These are phyloP conservation scores for Clavelina lepadiformis DNA, from an alignment of 23 tunicate species.

Conservation along the genomic window DNA sequence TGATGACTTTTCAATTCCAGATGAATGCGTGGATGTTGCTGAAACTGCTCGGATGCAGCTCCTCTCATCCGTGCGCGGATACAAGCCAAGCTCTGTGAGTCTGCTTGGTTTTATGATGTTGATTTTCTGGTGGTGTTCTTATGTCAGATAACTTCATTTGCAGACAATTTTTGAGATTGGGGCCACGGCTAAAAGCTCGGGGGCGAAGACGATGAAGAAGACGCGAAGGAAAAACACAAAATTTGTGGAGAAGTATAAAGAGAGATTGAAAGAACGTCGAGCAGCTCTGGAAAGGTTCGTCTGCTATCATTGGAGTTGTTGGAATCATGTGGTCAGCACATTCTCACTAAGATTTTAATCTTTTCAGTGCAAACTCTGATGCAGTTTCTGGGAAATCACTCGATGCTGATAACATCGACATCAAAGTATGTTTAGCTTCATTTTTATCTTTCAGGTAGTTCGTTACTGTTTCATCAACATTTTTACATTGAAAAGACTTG, in stretches of 20 bases:
- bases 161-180: conserved; percentile 94
- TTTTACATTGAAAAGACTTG: no score
- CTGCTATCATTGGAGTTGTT: no score
- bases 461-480: no score
- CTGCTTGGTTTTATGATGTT: not conserved
- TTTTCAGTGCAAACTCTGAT: no score
- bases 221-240: conserved; percentile 58
- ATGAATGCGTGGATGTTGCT: conserved; percentile 26
- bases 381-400: no score
- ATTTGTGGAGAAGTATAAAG: conserved; percentile 53
- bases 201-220: conserved; percentile 52
- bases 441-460: no score
- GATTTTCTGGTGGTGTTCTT: conserved; percentile 1
- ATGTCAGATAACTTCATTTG: not conserved
- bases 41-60: conserved; percentile 47
- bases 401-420: no score
- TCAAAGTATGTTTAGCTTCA: no score
- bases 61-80: conserved; percentile 33
- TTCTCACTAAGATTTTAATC: no score
- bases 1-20: conserved; percentile 14
- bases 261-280: conserved; percentile 21
- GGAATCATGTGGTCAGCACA: no score
- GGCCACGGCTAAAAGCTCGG: conserved; percentile 50
- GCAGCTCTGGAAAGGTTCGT: not conserved
- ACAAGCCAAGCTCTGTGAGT: conserved; percentile 75